Evolutionary conservation across 2,888 invertebrate species (phyloP), one percentile per base, ranked within the genome.

Genomic region (Punctoribates punctum): DNA sequence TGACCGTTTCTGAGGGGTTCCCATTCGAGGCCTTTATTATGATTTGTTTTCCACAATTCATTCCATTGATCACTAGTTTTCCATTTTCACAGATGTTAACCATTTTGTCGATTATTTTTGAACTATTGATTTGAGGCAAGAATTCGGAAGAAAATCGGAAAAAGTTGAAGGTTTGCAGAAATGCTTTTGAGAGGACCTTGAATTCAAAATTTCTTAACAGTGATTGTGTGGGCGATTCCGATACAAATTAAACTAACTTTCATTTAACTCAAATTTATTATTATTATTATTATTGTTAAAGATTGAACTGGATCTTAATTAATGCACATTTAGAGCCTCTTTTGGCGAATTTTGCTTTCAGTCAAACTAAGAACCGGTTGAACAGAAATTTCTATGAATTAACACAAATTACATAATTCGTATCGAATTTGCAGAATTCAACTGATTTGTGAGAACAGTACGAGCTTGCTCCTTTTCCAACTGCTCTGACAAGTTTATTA

Each of bases 1-100:
- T 46, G 20, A 15, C 25, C 20, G n/a, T 1, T 34, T 74, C 42
- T 34, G 38, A 20, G 4, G 27, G 4, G n/a, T 70, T 70, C 17
- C 72, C 72, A 48, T 72, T 72, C 11, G 72, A 72, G 1, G 42
- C 9, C 48, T 72, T 72, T 6, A 72, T 72, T n/a, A 48, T 48
- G 6, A 72, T 46, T 25, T 72, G 72, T 48, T 72, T 72, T 9
- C 25, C 72, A 72, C 25, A 46, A 48, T 48, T 72, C 6, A 23
- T 25, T 15, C 46, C 72, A 72, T 72, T 72, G 17, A 9, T 15
- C 1, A 72, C 48, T 4, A 72, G 27, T 72, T 72, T 72, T 1
- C 48, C 72, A 9, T 72, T 72, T 72, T 72, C 72, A 48, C 46
- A 72, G 9, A 72, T 23, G 27, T 72, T 72, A 23, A 72, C 72